phyloP scores from a whole-genome alignment of 2,888 invertebrate genomes.

The Sialis lutaria region DNA sequence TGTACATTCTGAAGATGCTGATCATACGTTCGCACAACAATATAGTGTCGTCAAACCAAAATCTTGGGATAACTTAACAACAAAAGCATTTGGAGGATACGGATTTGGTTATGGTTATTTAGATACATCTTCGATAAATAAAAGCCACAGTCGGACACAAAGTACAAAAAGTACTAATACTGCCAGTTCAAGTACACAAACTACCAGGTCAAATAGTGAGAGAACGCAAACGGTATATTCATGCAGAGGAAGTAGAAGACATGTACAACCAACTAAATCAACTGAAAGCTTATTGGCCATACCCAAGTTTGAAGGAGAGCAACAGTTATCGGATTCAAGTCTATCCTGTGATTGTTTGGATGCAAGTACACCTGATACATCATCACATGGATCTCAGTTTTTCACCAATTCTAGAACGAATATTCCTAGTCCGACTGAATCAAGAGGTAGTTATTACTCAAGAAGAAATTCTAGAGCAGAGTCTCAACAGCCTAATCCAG shows the following conservation, averaged over 20 bases:
- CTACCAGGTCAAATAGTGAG: constrained; percentile 24
- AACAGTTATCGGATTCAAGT: constrained; percentile 46
- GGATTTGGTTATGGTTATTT: constrained; percentile 75
- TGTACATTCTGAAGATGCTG: constrained; percentile 22
- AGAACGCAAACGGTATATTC: constrained; percentile 19
- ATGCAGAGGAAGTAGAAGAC: constrained; percentile 13
- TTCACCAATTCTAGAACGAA: constrained; percentile 20
- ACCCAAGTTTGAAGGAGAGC: constrained; percentile 39
- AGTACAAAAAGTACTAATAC: constrained; percentile 19
- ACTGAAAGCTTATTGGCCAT: constrained; percentile 61
- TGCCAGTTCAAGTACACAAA: constrained; percentile 32
- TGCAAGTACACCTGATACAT: constrained; percentile 13
- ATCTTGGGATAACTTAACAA: constrained; percentile 79
- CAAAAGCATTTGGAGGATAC: constrained; percentile 71
- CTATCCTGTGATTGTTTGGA: constrained; percentile 55
- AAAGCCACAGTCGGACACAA: constrained; percentile 9
- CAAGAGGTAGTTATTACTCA: constrained; percentile 26
- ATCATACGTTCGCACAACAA: constrained; percentile 20
- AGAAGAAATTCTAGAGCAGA: constrained; percentile 29
- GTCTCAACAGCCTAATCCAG: constrained; percentile 31
- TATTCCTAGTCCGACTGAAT: constrained; percentile 24
- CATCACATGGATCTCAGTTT: constrained; percentile 17
- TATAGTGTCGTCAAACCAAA: constrained; percentile 52
- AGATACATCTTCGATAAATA: constrained; percentile 36
- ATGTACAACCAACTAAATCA: constrained; percentile 55